A percentile compares a stretch with the other conserved stretches of the same genome.
Evolutionary conservation across 2,888 invertebrate species (phyloP).

Genomic region (Ceraclea dissimilis): DNA sequence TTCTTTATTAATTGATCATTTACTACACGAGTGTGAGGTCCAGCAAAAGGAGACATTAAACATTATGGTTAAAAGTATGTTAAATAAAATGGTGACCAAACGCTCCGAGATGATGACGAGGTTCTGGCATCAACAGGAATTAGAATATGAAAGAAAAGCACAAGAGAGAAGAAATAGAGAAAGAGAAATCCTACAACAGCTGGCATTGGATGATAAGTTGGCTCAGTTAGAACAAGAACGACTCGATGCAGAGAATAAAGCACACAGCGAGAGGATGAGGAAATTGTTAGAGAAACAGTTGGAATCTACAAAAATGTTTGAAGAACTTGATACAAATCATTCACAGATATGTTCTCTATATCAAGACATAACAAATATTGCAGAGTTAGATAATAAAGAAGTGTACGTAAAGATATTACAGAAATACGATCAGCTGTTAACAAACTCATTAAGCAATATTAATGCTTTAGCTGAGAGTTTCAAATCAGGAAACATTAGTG

Average conservation of each 20-base stretch:
- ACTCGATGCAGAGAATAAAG: constrained; percentile 46
- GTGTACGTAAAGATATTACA: constrained; percentile 38
- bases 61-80: constrained; percentile 33
- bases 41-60: constrained; percentile 19
- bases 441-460: constrained; percentile 39
- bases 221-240: constrained; percentile 42
- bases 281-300: constrained; percentile 46
- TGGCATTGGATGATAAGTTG: constrained; percentile 35
- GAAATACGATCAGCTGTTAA: constrained; percentile 39
- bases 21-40: constrained; percentile 19
- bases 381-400: constrained; percentile 39
- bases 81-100: constrained; percentile 38
- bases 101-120: constrained; percentile 35
- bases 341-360: constrained; percentile 49
- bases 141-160: constrained; percentile 32
- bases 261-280: constrained; percentile 45
- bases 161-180: constrained; percentile 26
- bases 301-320: constrained; percentile 41
- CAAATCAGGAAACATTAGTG: constrained; percentile 39
- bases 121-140: constrained; percentile 36
- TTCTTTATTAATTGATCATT: constrained; percentile 26
- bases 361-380: constrained; percentile 45
- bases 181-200: constrained; percentile 32
- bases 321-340: constrained; percentile 51
- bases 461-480: constrained; percentile 41